Base-by-base conservation (phyloP, 2,888 invertebrate species). In the Callinectes sapidus region DNA sequence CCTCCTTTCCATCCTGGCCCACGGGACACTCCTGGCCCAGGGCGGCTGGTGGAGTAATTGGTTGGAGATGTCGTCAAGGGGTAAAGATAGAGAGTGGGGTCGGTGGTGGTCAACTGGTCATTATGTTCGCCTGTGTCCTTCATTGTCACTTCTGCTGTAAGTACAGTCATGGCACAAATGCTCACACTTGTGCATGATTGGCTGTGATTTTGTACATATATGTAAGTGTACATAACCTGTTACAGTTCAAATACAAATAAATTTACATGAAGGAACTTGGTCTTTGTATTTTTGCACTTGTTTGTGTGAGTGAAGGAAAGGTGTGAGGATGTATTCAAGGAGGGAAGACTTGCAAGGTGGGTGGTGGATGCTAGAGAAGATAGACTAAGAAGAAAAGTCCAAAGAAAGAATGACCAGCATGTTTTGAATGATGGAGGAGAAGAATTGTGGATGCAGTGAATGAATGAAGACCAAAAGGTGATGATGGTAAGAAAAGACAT, bases 81-180 rank as follows among this genome's bases (percentile, higher is more conserved):
- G 61, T 66, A 71, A 61, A 87, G 61, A 39, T 55, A 87, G 61
- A 61, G 39, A 16, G 71, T 42, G 61, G 71, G 86, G 85, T 85
- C 54, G 54, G 85, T 91, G 61, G 39, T 87, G 77, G 66, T 39
- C 39, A 39, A 5, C 39, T 55, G 23, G 61, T 86, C 18, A 54
- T 54, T 28, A 28, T 88, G 88, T 35, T 54, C 42, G 28, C 14
- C 88, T 61, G 55, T 90, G 77, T 92, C 88, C 92, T 61, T 92
- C 92, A 87, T 88, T 86, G 39, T 88, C 87, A 90, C 92, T 88
- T n/a, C 92, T 90, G 92, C 90, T 92, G 92, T 92, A 92, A 92
- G 92, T 92, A 92, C 92, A 92, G 88, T 92, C 90, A 90, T 42
- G 87, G 92, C 92, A 92, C 90, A 92, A 92, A 90, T 90, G 81